Percentiles rank a stretch among this genome's conserved stretches.
phyloP scores from a whole-genome alignment of 2,888 invertebrate species.

The Thumatha senex region DNA sequence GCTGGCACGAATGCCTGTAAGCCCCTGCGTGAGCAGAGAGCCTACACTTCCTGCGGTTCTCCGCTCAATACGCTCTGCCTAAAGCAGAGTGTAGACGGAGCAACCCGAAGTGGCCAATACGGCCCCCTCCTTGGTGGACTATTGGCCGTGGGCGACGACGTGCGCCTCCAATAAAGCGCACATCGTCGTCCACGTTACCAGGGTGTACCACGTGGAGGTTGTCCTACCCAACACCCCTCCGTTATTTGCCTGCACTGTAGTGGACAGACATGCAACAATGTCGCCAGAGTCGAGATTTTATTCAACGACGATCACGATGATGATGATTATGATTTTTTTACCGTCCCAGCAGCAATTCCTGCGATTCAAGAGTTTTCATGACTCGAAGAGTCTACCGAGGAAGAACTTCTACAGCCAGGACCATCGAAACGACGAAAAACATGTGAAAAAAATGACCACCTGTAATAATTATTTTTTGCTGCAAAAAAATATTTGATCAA shows the following conservation, averaged over 20 bases:
- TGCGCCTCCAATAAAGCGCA: too few relatives aligned
- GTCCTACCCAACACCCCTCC: too few relatives aligned
- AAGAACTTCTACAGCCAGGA: background rate
- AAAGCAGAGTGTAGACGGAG: too few relatives aligned
- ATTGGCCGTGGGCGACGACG: too few relatives aligned
- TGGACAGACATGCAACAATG: constrained; percentile 21
- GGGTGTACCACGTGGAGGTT: too few relatives aligned
- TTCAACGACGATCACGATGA: background rate
- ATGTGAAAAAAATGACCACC: background rate
- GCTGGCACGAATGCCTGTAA: too few relatives aligned
- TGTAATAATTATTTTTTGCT: background rate
- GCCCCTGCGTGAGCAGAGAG: too few relatives aligned
- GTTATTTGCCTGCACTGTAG: constrained; percentile 22
- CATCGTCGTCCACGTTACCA: too few relatives aligned
- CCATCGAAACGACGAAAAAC: background rate
- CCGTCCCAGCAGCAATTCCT: background rate
- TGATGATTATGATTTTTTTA: background rate
- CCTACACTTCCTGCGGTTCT: too few relatives aligned
- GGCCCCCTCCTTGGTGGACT: too few relatives aligned
- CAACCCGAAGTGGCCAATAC: too few relatives aligned
- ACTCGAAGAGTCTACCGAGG: background rate
- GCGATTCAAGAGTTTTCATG: background rate
- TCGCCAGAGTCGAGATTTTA: background rate
- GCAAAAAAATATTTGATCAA: background rate
- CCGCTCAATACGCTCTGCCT: too few relatives aligned